A percentile compares a stretch with the other conserved stretches of the same genome.
Conservation (phyloP, 2,888 invertebrate genomes). For the Ernsta delagoae region DNA sequence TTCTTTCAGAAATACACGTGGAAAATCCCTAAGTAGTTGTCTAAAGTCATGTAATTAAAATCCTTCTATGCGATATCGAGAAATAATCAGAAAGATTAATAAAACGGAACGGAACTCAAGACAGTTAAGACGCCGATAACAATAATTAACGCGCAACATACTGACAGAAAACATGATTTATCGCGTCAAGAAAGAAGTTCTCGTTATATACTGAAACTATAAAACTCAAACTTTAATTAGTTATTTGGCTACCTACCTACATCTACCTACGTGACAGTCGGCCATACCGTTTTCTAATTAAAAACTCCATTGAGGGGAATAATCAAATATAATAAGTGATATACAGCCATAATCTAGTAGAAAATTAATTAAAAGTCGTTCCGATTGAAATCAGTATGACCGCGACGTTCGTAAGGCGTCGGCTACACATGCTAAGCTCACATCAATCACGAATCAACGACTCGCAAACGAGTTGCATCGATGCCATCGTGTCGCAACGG, state of each 20-base stretch:
- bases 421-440: constrained; percentile 13
- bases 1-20: not conserved
- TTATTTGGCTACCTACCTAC: constrained; percentile 35
- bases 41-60: constrained; percentile 9
- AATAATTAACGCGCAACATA: constrained; percentile 33
- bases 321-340: constrained; percentile 59
- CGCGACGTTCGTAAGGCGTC: constrained; percentile 62
- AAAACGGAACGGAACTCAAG: constrained; percentile 33
- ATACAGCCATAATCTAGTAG: constrained; percentile 69
- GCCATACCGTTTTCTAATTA: constrained; percentile 46
- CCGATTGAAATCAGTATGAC: constrained; percentile 76
- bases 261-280: constrained; percentile 31
- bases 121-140: constrained; percentile 30
- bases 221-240: constrained; percentile 42
- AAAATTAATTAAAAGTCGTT: constrained; percentile 79
- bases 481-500: not conserved
- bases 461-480: constrained; percentile 6
- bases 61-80: constrained; percentile 20
- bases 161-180: constrained; percentile 37
- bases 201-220: constrained; percentile 44
- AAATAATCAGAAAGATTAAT: constrained; percentile 34
- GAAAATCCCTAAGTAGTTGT: not conserved
- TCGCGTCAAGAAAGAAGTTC: constrained; percentile 36
- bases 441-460: constrained; percentile 9
- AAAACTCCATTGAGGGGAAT: constrained; percentile 42